These are phyloP conservation scores for Cataglyphis altisquamis DNA, from an alignment of 2,888 invertebrate species.

Conservation along the genomic window DNA sequence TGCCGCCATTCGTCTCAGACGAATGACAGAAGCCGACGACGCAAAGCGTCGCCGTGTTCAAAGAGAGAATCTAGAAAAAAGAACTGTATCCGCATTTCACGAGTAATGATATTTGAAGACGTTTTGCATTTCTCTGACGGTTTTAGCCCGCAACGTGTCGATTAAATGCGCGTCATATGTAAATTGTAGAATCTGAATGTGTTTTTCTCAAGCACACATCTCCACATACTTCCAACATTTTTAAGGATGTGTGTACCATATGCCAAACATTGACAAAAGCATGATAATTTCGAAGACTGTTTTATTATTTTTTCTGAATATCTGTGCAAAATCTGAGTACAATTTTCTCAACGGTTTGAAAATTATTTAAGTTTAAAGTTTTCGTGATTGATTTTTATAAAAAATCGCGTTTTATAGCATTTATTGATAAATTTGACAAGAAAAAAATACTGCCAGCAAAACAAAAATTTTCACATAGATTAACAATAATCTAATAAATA, in stretches of 20 bases:
- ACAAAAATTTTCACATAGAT: too few relatives aligned
- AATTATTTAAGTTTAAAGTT: too few relatives aligned
- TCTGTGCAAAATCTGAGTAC: too few relatives aligned
- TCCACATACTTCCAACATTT: neutral
- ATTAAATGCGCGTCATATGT: constrained; percentile 4
- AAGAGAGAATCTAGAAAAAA: constrained; percentile 41
- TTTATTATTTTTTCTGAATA: too few relatives aligned
- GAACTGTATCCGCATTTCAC: constrained; percentile 50
- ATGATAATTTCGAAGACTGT: too few relatives aligned
- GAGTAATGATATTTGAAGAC: constrained; percentile 28
- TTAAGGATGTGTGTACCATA: neutral
- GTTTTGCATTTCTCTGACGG: constrained; percentile 3
- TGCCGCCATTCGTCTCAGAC: constrained; percentile 41
- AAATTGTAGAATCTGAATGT: neutral
- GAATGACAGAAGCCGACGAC: constrained; percentile 30
- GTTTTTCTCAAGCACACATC: neutral
- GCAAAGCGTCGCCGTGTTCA: constrained; percentile 11
- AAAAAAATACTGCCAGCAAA: too few relatives aligned
- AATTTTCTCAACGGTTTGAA: too few relatives aligned
- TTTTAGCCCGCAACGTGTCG: neutral
- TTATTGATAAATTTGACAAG: too few relatives aligned
- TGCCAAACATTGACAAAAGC: too few relatives aligned
- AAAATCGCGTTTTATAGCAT: too few relatives aligned
- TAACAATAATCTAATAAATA: too few relatives aligned
- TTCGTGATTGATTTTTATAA: too few relatives aligned